Evolutionary conservation across 2,888 invertebrate genomes (phyloP).

Genomic region (Drosophila pseudotakahashii): DNA sequence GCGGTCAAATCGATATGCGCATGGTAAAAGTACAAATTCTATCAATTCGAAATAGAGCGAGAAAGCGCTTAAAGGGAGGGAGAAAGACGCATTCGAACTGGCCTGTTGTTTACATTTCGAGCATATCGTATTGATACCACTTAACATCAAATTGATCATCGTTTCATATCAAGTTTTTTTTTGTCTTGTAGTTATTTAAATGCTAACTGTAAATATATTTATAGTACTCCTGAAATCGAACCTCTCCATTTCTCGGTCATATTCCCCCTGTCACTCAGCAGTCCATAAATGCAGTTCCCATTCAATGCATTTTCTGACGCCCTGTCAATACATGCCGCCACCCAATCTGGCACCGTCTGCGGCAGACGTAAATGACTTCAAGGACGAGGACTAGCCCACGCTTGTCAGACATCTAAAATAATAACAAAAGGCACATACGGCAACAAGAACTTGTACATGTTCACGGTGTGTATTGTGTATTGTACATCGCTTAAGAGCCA

Average conservation of each 20-base stretch:
- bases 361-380: constrained; percentile 75
- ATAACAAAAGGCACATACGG: constrained; percentile 54
- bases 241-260: neutral
- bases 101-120: no score
- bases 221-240: neutral
- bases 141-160: no score
- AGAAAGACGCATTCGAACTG: no score
- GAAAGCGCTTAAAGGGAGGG: no score
- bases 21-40: no score
- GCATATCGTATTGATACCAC: no score
- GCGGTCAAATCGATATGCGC: no score
- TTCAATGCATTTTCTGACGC: constrained; percentile 20
- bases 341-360: constrained; percentile 31
- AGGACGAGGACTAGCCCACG: constrained; percentile 73
- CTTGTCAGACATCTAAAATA: constrained; percentile 58
- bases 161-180: no score
- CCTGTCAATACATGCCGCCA: constrained; percentile 5
- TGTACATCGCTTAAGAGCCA: constrained; percentile 21
- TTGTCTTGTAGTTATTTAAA: neutral
- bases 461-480: constrained; percentile 1
- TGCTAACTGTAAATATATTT: neutral
- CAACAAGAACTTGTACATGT: constrained; percentile 8
- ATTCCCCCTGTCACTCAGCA: constrained; percentile 15
- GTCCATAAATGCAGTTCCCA: constrained; percentile 22
- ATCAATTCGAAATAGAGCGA: no score